Percentiles rank a stretch among this genome's conserved stretches.
Conservation (phyloP, 2,888 invertebrate genomes). For the Charanyca ferruginea region DNA sequence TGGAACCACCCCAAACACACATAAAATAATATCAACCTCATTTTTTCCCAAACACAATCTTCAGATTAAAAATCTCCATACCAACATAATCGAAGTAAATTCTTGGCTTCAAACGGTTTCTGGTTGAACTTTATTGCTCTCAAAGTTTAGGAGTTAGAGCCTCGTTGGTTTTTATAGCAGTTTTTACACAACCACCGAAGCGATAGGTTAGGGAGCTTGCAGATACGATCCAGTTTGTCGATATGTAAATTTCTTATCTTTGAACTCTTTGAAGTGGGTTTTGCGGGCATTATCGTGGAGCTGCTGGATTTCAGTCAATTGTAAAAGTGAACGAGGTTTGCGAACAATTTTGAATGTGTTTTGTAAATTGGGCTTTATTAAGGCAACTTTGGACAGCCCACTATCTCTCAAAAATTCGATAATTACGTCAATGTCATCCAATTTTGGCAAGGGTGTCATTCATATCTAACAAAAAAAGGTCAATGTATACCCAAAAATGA, state of each 20-base stretch:
- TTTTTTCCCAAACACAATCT: slow-evolving; percentile 34
- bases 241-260: slow-evolving; percentile 61
- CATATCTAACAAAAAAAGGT: no score
- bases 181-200: slow-evolving; percentile 80
- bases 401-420: no score
- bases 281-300: slow-evolving; percentile 7
- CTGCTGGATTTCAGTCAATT: slow-evolving; percentile 7
- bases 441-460: no score
- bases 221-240: slow-evolving; percentile 54
- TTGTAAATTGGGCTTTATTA: no score
- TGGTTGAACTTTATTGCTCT: slow-evolving; percentile 48
- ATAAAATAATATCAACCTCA: slow-evolving; percentile 9
- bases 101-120: slow-evolving; percentile 48
- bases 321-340: slow-evolving; percentile 2
- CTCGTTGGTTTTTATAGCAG: slow-evolving; percentile 82
- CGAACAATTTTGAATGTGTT: no score
- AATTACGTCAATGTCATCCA: no score
- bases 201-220: slow-evolving; percentile 59
- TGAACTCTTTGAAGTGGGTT: slow-evolving; percentile 29
- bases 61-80: slow-evolving; percentile 46
- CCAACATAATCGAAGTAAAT: slow-evolving; percentile 53
- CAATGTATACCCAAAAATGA: no score
- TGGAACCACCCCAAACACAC: slow-evolving; percentile 13
- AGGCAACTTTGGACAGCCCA: no score
- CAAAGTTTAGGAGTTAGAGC: slow-evolving; percentile 71